Conservation (phyloP, 2,888 invertebrate species). For the Chrysomela aeneicollis region DNA sequence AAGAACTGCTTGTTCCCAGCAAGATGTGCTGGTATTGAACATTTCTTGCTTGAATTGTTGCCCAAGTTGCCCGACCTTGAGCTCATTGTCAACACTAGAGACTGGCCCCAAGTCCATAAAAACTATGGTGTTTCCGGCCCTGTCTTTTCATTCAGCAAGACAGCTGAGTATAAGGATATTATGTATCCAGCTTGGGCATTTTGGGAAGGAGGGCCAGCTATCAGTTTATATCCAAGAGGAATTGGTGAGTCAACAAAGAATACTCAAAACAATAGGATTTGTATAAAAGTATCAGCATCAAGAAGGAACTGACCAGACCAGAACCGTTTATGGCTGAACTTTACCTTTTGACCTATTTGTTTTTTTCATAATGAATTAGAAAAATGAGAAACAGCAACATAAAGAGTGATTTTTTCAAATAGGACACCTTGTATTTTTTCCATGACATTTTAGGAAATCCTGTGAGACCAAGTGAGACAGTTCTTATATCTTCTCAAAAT, state of each 20-base stretch:
- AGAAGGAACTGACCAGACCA: too few relatives aligned
- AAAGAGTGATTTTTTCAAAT: too few relatives aligned
- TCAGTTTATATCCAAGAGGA: conserved; percentile 90
- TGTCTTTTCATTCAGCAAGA: conserved; percentile 97
- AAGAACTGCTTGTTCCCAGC: conserved; percentile 91
- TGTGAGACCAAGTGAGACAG: too few relatives aligned
- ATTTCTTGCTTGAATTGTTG: conserved; percentile 79
- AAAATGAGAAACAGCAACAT: too few relatives aligned
- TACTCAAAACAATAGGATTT: too few relatives aligned
- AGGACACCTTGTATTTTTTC: too few relatives aligned
- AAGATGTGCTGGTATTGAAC: conserved; percentile 89
- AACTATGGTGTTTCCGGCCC: conserved; percentile 73
- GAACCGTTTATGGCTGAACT: too few relatives aligned
- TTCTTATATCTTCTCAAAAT: too few relatives aligned
- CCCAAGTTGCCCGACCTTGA: conserved; percentile 82
- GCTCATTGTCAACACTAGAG: conserved; percentile 86
- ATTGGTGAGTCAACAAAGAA: conserved; percentile 61
- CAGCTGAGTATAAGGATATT: conserved; percentile 84
- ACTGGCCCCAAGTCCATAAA: conserved; percentile 88
- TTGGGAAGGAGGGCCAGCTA: conserved; percentile 98
- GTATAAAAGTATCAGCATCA: too few relatives aligned
- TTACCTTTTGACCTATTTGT: too few relatives aligned
- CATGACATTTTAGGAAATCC: too few relatives aligned
- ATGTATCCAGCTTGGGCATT: conserved; percentile 98
- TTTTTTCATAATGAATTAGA: too few relatives aligned